phyloP scores from a whole-genome alignment of 2,797 vertebrate genomes.

The Microhierax caerulescens region DNA sequence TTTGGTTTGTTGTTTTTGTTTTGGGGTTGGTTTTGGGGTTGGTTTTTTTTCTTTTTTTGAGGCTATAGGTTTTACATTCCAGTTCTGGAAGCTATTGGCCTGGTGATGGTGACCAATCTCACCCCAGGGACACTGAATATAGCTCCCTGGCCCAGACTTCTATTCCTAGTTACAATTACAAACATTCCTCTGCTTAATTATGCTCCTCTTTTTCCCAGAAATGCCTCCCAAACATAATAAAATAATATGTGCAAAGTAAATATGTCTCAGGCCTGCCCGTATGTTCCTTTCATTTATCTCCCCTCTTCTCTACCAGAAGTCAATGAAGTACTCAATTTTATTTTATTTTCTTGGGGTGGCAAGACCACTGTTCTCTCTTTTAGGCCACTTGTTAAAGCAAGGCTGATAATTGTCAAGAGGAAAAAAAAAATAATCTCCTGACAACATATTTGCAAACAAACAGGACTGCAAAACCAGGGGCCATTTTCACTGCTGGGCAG shows the following conservation, averaged over 20 bases:
- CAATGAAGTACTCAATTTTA: neutral
- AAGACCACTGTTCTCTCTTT: neutral
- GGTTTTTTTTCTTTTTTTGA: neutral
- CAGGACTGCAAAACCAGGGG: neutral
- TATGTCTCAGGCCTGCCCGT: neutral
- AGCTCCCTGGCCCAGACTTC: neutral
- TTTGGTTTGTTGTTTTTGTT: neutral
- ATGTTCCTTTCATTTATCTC: neutral
- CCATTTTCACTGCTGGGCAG: neutral
- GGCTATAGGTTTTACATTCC: neutral
- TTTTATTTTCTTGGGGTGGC: neutral
- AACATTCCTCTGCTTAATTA: neutral
- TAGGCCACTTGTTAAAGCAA: neutral
- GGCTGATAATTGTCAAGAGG: neutral
- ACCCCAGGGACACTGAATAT: neutral
- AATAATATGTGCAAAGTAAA: neutral
- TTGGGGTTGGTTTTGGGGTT: neutral
- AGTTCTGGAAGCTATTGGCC: neutral
- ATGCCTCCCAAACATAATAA: neutral
- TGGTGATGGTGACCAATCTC: neutral
- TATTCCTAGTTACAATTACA: neutral
- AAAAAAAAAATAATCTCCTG: neutral
- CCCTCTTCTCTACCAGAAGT: neutral
- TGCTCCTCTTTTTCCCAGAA: neutral
- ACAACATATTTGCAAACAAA: neutral